Conservation (phyloP, 2,113 vertebrate genomes). For the Campylomormyrus numenius region DNA sequence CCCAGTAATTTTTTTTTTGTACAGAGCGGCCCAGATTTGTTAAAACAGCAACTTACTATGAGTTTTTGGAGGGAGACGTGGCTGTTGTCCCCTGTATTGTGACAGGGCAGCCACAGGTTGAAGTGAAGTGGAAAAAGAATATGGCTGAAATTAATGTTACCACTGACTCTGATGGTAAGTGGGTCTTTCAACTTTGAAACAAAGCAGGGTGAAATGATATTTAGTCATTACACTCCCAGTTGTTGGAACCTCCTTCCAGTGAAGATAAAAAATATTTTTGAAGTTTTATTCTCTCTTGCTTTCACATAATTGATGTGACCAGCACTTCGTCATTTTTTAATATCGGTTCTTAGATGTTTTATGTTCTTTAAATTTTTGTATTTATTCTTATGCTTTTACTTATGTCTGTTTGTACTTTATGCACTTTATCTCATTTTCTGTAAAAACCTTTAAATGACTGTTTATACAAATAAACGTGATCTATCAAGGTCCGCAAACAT, state of each 20-base stretch:
- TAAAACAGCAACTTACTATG: slow-evolving; percentile 45
- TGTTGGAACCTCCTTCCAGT: slow-evolving; percentile 15
- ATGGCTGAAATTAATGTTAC: slow-evolving; percentile 18
- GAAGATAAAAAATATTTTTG: not conserved
- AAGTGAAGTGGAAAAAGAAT: slow-evolving; percentile 46
- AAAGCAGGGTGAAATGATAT: not conserved
- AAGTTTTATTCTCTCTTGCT: not conserved
- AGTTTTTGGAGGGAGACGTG: slow-evolving; percentile 52
- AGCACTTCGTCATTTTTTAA: not conserved
- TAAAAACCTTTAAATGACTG: not conserved
- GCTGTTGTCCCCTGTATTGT: slow-evolving; percentile 48
- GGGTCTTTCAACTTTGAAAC: not conserved
- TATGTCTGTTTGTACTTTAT: not conserved
- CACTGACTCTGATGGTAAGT: slow-evolving; percentile 39
- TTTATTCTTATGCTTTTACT: not conserved
- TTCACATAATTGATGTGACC: not conserved
- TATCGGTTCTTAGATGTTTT: not conserved
- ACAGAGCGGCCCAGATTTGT: slow-evolving; percentile 51
- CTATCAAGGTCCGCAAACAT: not conserved
- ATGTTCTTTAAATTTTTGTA: not conserved
- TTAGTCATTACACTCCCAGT: not conserved
- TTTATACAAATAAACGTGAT: not conserved
- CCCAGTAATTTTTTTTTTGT: not conserved
- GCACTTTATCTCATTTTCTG: not conserved
- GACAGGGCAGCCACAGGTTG: slow-evolving; percentile 49